phyloP scores from a whole-genome alignment of 1,140 invertebrate genomes.

The Cherax quadricarinatus region DNA sequence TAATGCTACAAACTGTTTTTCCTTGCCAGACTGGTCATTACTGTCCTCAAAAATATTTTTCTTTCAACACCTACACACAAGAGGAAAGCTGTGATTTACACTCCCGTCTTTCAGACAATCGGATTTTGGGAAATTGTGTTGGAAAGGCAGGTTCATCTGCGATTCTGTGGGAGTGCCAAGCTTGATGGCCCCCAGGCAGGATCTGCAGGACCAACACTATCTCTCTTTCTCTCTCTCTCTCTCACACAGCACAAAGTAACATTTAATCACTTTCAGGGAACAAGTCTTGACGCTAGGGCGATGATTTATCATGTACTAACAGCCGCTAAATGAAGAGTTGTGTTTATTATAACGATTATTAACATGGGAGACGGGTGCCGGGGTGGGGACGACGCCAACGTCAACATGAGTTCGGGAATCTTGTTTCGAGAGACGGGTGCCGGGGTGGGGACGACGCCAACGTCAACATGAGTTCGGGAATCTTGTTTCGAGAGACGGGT shows the following conservation, averaged over 20 bases:
- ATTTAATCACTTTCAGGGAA: constrained; percentile 1
- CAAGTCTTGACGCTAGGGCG: not conserved
- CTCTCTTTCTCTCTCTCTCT: not conserved
- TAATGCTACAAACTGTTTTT: no score
- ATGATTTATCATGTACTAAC: not conserved
- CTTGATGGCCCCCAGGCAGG: not conserved
- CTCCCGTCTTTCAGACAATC: no score
- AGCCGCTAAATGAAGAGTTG: not conserved
- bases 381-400: no score
- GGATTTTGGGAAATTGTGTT: constrained; percentile 5
- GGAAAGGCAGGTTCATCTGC: not conserved
- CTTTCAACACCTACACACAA: no score
- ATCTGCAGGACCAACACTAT: not conserved
- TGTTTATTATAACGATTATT: not conserved
- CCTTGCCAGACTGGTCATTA: no score
- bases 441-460: no score
- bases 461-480: no score
- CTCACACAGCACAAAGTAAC: not conserved
- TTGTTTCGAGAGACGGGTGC: not conserved
- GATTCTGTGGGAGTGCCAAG: not conserved
- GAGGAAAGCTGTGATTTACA: no score
- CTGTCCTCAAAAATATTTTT: no score
- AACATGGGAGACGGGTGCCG: not conserved
- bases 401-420: no score
- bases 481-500: no score